Evolutionary conservation across 2,888 invertebrate genomes (phyloP), one percentile per base, ranked within the genome.

Genomic region (Chouioia cunea): DNA sequence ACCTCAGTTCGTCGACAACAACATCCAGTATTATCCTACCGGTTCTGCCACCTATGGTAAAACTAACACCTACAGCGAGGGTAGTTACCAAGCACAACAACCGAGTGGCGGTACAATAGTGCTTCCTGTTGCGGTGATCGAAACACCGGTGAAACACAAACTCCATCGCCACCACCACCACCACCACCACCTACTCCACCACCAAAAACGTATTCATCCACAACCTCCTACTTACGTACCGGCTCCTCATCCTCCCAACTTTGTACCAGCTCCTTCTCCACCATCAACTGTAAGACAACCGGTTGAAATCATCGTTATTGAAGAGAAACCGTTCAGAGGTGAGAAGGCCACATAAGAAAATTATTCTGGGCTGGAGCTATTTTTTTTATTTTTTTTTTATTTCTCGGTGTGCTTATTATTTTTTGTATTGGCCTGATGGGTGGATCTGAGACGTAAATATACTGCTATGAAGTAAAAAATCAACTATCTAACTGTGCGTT

Each of bases 261-360:
- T 70, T 62, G 23, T 72, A 70, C 56, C 74, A 69, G 20, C 76
- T 64, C 44, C 72, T 60, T 52, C 48, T 59, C 70, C 63, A 20
- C 70, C 75, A 50, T 60, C 63, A 67, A 43, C 56, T 20, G 53
- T 70, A 68, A 53, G 23, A 16, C 73, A 72, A 23, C 77, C 78
- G 1, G 23, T 78, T n/a, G 75, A 79, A 59, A 71, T 79, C 67
- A 76, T 80, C 76, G 76, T 80, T 64, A 72, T 81, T 68, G 81
- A 76, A 63, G 76, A 80, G 74, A 76, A 46, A 48, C 70, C 74
- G 20, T 74, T 73, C 73, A 57, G 69, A 69, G 69, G 69, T 69
- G 69, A 69, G 69, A 64, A 12, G 46, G 66, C 36, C 10, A 10
- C 12, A 36, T 10, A 10, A 36, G 36, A 36, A 36, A 1, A 10